phyloP scores from a whole-genome alignment of 2,888 invertebrate genomes.

The Pachydiplax longipennis region DNA sequence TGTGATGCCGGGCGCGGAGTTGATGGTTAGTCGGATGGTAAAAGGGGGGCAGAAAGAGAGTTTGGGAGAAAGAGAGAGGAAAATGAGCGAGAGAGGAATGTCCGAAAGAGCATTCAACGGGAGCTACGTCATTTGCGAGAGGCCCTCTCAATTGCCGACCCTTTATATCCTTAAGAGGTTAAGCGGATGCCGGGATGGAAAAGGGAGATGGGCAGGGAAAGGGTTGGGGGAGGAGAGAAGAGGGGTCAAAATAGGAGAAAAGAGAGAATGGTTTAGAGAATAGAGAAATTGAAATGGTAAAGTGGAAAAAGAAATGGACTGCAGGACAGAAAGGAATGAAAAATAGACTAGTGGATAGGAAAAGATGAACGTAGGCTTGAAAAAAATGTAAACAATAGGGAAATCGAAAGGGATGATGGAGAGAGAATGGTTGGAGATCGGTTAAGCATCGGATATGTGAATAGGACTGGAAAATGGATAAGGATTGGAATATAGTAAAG shows the following conservation, averaged over 20 bases:
- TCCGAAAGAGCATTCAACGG: not conserved
- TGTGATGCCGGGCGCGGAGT: not conserved
- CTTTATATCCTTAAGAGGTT: not conserved
- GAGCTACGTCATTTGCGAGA: not conserved
- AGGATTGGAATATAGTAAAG: not conserved
- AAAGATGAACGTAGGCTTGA: not conserved
- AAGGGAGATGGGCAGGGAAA: not conserved
- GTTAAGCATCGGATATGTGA: too few species aligned
- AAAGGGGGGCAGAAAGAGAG: not conserved
- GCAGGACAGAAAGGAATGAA: not conserved
- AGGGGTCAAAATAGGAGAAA: not conserved
- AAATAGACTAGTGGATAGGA: not conserved
- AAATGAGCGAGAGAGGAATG: not conserved
- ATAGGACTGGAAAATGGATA: too few species aligned
- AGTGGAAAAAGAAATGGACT: not conserved
- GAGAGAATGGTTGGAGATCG: too few species aligned
- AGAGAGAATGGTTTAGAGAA: too few species aligned
- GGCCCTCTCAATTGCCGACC: not conserved
- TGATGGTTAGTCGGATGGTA: not conserved
- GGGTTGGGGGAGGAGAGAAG: not conserved
- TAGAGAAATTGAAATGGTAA: too few species aligned
- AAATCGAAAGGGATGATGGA: not conserved
- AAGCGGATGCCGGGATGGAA: not conserved
- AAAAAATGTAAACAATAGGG: not conserved
- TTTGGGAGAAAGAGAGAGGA: not conserved